phyloP scores from a whole-genome alignment of 2,113 vertebrate species.

The Myxocyprinus asiaticus region DNA sequence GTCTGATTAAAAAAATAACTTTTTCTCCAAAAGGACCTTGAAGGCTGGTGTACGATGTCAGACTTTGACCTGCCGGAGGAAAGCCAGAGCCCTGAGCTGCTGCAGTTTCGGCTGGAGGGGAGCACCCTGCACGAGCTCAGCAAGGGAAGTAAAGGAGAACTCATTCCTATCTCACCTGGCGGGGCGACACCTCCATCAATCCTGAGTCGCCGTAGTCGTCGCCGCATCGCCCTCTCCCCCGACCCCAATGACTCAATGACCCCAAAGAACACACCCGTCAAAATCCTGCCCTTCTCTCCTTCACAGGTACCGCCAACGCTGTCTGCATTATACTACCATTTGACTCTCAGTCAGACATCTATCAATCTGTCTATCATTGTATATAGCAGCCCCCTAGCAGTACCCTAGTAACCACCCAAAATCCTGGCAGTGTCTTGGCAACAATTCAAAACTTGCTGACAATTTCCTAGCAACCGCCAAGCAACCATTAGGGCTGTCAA shows the following conservation, averaged over 20 bases:
- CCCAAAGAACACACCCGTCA: constrained; percentile 93
- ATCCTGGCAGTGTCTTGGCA: too few species aligned
- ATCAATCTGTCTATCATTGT: too few species aligned
- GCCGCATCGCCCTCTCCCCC: constrained; percentile 84
- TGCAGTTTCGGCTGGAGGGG: constrained; percentile 88
- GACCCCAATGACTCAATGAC: constrained; percentile 88
- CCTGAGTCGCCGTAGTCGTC: constrained; percentile 84
- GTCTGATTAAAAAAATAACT: too few species aligned
- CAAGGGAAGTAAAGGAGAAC: constrained; percentile 89
- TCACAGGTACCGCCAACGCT: constrained; percentile 82
- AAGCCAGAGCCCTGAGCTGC: constrained; percentile 61
- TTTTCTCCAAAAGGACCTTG: constrained; percentile 78
- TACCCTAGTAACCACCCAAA: too few species aligned
- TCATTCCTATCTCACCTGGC: constrained; percentile 92
- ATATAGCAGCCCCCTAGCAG: too few species aligned
- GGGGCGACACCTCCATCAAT: constrained; percentile 86
- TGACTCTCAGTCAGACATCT: too few species aligned
- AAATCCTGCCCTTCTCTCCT: constrained; percentile 93
- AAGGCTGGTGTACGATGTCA: constrained; percentile 91
- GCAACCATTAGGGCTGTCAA: too few species aligned
- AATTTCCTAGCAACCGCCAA: too few species aligned
- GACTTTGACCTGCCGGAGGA: constrained; percentile 90
- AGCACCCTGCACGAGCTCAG: constrained; percentile 91
- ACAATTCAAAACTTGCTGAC: too few species aligned
- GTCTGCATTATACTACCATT: not conserved